phyloP scores from a whole-genome alignment of 1,140 invertebrate genomes.

The Brachionus asplanchnoidis region DNA sequence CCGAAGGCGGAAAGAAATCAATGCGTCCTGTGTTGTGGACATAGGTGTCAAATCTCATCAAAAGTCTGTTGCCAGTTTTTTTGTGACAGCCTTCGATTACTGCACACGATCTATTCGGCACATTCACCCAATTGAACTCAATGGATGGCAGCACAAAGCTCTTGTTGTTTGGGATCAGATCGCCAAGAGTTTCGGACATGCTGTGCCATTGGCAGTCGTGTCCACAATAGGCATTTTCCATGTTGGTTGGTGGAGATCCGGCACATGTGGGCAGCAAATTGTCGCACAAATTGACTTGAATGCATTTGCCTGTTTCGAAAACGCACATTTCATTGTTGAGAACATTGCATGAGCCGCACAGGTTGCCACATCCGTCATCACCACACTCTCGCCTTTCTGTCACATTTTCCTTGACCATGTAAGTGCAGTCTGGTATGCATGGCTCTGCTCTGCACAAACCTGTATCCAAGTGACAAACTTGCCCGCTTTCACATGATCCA shows the following conservation, averaged over 20 bases:
- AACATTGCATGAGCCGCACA: neutral
- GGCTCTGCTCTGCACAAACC: neutral
- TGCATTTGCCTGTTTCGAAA: neutral
- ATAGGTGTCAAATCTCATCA: slow-evolving; percentile 12
- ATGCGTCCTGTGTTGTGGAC: neutral
- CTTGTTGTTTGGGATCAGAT: neutral
- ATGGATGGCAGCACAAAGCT: neutral
- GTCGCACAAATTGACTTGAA: neutral
- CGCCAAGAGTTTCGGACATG: neutral
- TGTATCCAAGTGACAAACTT: neutral
- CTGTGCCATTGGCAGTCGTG: neutral
- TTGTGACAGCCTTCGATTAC: slow-evolving; percentile 5
- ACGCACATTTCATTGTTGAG: slow-evolving; percentile 11
- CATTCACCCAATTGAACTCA: slow-evolving; percentile 15
- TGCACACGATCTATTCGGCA: neutral
- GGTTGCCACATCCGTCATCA: neutral
- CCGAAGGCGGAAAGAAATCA: neutral
- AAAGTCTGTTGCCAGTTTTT: neutral
- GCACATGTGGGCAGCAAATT: neutral
- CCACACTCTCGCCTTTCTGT: neutral
- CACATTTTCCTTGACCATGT: neutral
- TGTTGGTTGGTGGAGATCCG: neutral
- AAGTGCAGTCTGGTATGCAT: neutral
- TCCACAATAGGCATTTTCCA: neutral
- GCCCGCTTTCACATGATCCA: neutral